Percentiles rank a stretch among this genome's conserved stretches.
phyloP scores from a whole-genome alignment of 2,888 invertebrate genomes.

The Laothoe populi region DNA sequence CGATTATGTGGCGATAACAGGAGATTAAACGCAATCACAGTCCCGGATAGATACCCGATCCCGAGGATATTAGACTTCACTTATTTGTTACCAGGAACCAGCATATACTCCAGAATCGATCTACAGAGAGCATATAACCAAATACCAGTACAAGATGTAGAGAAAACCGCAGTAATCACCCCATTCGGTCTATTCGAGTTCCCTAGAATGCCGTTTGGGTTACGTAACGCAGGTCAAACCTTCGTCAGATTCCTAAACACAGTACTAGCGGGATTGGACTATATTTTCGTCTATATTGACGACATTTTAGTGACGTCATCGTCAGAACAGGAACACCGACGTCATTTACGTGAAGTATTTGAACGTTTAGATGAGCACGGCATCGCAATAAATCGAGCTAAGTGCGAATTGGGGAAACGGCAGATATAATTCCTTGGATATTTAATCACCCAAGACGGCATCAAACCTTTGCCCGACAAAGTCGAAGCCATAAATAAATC shows the following conservation, averaged over 20 bases:
- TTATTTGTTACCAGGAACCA: constrained; percentile 23
- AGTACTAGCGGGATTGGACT: constrained; percentile 26
- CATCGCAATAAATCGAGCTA: constrained; percentile 14
- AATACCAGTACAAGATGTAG: constrained; percentile 22
- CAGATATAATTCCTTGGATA: too few relatives aligned
- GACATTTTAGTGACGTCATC: constrained; percentile 19
- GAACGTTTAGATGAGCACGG: constrained; percentile 26
- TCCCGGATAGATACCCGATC: constrained; percentile 28
- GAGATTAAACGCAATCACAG: constrained; percentile 12
- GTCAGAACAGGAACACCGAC: not conserved
- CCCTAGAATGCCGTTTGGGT: constrained; percentile 32
- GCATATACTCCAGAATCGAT: constrained; percentile 29
- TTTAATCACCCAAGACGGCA: too few relatives aligned
- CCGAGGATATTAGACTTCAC: constrained; percentile 33
- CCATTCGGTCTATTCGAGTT: constrained; percentile 38
- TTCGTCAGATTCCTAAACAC: constrained; percentile 33
- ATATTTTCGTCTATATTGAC: not conserved
- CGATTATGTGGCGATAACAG: constrained; percentile 28
- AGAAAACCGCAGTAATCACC: constrained; percentile 33
- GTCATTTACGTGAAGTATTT: constrained; percentile 16
- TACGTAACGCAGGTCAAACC: constrained; percentile 34
- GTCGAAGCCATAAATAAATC: too few relatives aligned
- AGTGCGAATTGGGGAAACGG: too few relatives aligned
- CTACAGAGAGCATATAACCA: constrained; percentile 29
- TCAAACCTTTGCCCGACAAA: too few relatives aligned